Percentiles rank a stretch among this genome's conserved stretches.
Evolutionary conservation across 2,797 vertebrate genomes (phyloP).

Genomic region (Gallirallus australis): DNA sequence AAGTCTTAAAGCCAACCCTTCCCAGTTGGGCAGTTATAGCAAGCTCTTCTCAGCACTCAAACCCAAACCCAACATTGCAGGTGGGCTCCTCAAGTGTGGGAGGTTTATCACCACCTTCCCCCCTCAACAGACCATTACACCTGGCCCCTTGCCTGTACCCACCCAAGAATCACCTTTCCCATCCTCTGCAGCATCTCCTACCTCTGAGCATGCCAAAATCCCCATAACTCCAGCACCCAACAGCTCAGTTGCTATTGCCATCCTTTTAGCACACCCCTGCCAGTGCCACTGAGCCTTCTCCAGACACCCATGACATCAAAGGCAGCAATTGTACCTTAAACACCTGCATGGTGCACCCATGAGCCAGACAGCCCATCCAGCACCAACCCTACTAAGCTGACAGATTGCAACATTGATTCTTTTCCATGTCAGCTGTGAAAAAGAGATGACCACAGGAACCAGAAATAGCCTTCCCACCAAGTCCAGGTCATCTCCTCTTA

Average conservation of each 20-base stretch:
- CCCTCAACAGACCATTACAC: background rate
- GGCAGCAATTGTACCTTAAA: background rate
- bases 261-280: background rate
- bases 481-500: background rate
- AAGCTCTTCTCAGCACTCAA: background rate
- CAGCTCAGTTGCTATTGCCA: background rate
- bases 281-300: background rate
- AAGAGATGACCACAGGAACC: background rate
- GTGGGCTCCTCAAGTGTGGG: background rate
- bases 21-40: background rate
- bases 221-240: background rate
- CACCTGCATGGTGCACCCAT: rapidly evolving
- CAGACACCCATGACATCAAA: background rate
- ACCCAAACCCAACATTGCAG: too few relatives aligned
- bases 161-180: background rate
- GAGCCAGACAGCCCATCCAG: rapidly evolving
- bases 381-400: background rate
- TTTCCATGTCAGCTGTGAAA: background rate
- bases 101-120: background rate
- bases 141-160: background rate
- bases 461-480: background rate
- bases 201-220: background rate
- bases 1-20: background rate
- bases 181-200: background rate
- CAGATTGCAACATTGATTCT: background rate